Evolutionary conservation across 1,140 invertebrate species (phyloP).

Genomic region (Macrocentrus cingulum): DNA sequence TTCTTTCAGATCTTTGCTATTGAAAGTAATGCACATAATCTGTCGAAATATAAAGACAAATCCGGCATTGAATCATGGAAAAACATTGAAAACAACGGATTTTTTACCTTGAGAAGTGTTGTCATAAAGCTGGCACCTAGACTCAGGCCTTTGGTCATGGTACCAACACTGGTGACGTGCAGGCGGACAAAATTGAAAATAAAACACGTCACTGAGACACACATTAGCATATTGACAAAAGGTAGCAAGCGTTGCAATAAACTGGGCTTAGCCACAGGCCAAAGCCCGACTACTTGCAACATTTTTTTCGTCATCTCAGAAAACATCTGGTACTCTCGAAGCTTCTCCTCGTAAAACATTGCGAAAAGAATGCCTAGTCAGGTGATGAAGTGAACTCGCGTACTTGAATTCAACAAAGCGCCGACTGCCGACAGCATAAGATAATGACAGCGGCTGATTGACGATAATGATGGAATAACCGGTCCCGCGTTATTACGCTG

Average conservation of each 20-base stretch:
- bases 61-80: not conserved
- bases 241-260: not conserved
- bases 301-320: not conserved
- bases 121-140: not conserved
- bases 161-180: not conserved
- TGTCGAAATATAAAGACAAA: not conserved
- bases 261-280: not conserved
- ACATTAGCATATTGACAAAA: not conserved
- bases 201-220: not conserved
- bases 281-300: not conserved
- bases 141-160: constrained; percentile 6
- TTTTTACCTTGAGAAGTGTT: not conserved
- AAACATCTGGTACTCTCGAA: too few relatives aligned
- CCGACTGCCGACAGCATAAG: too few relatives aligned
- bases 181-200: not conserved
- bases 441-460: too few relatives aligned
- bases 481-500: too few relatives aligned
- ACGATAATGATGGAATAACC: too few relatives aligned
- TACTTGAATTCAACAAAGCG: too few relatives aligned
- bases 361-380: too few relatives aligned
- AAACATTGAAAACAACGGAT: not conserved
- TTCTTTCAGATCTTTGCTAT: not conserved
- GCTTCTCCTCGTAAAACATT: too few relatives aligned
- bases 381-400: too few relatives aligned
- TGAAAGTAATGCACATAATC: not conserved